These are phyloP conservation scores for Himalopsyche tibetana DNA, from an alignment of 2,888 invertebrate species.

Conservation along the genomic window DNA sequence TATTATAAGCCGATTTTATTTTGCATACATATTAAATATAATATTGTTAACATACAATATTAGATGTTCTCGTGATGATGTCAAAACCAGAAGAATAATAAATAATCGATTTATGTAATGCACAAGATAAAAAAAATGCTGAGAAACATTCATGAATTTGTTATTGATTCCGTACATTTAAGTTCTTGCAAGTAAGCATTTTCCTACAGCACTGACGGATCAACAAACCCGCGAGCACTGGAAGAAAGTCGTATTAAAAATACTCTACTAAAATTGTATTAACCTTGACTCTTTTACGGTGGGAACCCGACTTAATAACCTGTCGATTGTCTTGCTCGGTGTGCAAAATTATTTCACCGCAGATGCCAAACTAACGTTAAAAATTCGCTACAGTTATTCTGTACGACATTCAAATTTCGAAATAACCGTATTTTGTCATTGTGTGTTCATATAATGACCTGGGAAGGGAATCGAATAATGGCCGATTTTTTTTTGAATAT, in stretches of 20 bases:
- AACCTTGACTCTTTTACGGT: constrained; percentile 17
- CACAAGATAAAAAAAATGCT: too few relatives aligned
- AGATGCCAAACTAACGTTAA: constrained; percentile 1
- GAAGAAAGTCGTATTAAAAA: not conserved
- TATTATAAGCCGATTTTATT: too few relatives aligned
- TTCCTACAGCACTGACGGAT: not conserved
- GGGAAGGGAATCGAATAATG: constrained; percentile 8
- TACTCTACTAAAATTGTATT: not conserved
- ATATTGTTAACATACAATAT: too few relatives aligned
- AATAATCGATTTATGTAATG: too few relatives aligned
- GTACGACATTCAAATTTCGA: constrained; percentile 16
- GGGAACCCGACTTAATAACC: constrained; percentile 18
- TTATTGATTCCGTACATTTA: too few relatives aligned
- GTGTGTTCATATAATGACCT: not conserved
- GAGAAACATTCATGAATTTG: too few relatives aligned
- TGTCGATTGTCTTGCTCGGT: not conserved
- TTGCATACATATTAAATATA: too few relatives aligned
- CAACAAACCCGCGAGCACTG: not conserved
- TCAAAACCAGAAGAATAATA: too few relatives aligned
- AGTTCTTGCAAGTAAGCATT: too few relatives aligned
- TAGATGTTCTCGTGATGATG: too few relatives aligned
- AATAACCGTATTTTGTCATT: constrained; percentile 6
- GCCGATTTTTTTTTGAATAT: not conserved
- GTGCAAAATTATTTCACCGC: constrained; percentile 3
- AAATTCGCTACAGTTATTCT: constrained; percentile 29